Base-by-base conservation (phyloP, 2,888 invertebrate species). In the Caenorhabditis zanzibari region DNA sequence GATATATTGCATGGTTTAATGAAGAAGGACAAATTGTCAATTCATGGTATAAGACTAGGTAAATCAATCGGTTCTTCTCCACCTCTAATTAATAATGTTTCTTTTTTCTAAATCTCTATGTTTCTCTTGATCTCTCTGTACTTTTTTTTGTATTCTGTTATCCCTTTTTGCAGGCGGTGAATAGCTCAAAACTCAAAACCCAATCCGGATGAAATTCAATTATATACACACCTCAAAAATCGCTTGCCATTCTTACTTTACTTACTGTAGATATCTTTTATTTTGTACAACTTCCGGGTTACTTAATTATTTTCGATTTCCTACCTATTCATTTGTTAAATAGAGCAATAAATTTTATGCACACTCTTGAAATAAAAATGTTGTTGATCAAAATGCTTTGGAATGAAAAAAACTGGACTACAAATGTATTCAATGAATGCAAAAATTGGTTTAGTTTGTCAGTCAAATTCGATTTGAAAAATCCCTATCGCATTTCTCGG, bases 41-140 rank as follows among this genome's bases (percentile, higher is more conserved):
- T 76, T 90, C 90, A 79, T 91, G 91, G 91, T 91, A 91, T 81
- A 91, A 91, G 75, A 90, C 91, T 32, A 87, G 88, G 84, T 89
- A 82, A 86, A 38, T n/a, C 32, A n/a, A 28, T 49, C 22, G 44
- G n/a, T 28, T 19, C 16, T 28, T 38, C 47, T 47, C 61, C 49
- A 24, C 52, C 59, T 74, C 73, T 58, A 14, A 24, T 32, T 49
- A 64, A 28, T 47, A 44, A 22, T 44, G 16, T 54, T 32, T 73
- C 32, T 74, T 38, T 49, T 7, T n/a, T 47, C 59, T 47, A 38
- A 64, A 26, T 19, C 44, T 24, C 56, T 81, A n/a, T 72, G 47
- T 66, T 47, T 35, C 56, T 44, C 41, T 61, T 24, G 32, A 41
- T 81, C 59, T 58, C 59, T 58, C 14, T 69, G 66, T 69, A 63